Evolutionary conservation across 92 coral and sea anemone genomes (phyloP).

Genomic region (Bergia sp.): DNA sequence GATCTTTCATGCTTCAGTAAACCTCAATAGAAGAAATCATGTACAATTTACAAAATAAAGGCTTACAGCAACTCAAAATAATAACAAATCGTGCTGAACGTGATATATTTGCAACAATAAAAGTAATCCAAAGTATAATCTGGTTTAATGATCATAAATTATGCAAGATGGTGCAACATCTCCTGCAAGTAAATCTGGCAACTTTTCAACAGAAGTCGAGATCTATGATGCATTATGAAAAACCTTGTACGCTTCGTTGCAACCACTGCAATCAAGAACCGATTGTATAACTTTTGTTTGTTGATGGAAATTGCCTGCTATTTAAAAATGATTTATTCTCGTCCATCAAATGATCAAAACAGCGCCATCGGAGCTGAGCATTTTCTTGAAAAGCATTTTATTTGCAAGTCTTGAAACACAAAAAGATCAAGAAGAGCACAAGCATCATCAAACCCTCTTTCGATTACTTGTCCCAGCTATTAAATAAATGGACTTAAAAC

Average conservation of each 20-base stretch:
- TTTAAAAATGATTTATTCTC: too few relatives aligned
- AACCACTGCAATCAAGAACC: not conserved
- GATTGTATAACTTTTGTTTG: not conserved
- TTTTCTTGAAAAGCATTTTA: too few relatives aligned
- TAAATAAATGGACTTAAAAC: not conserved
- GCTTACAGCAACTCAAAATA: not conserved
- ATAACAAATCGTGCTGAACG: too few relatives aligned
- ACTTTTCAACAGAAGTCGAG: not conserved
- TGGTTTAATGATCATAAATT: conserved; percentile 5
- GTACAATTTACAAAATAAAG: not conserved
- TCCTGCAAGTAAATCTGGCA: not conserved
- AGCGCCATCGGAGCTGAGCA: too few relatives aligned
- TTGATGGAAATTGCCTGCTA: too few relatives aligned
- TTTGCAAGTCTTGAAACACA: too few relatives aligned
- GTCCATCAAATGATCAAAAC: too few relatives aligned
- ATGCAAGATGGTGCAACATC: conserved; percentile 13
- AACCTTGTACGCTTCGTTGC: not conserved
- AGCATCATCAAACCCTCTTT: not conserved
- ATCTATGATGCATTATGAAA: too few relatives aligned
- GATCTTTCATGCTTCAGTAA: not conserved
- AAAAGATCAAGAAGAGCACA: not conserved
- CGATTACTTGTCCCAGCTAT: not conserved
- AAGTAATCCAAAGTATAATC: not conserved
- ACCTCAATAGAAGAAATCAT: not conserved
- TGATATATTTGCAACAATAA: too few relatives aligned